A percentile compares a stretch with the other conserved stretches of the same genome.
Evolutionary conservation across 2,113 vertebrate genomes (phyloP).

Genomic region (Butastur rufipennis): DNA sequence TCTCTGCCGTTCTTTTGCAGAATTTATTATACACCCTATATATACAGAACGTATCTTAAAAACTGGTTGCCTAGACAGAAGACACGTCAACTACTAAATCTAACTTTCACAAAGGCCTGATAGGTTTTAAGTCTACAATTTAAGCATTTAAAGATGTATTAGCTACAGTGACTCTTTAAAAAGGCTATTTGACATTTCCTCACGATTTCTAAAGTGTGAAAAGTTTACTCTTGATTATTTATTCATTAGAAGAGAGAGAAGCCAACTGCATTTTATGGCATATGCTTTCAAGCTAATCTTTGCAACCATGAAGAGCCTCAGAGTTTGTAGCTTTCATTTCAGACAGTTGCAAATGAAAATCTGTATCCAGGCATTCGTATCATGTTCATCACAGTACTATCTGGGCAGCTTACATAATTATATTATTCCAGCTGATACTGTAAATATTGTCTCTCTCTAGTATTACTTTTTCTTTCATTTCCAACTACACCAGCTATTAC

Average conservation of each 20-base stretch:
- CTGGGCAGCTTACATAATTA: slow-evolving; percentile 9
- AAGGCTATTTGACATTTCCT: not conserved
- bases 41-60: not conserved
- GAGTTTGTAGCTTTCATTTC: not conserved
- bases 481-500: not conserved
- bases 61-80: not conserved
- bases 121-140: not conserved
- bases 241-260: not conserved
- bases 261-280: not conserved
- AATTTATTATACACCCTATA: not conserved
- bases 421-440: not conserved
- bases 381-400: not conserved
- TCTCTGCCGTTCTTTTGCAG: not conserved
- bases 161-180: not conserved
- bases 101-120: not conserved
- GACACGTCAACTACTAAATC: not conserved
- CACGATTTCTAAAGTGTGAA: not conserved
- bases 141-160: not conserved
- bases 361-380: not conserved
- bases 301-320: not conserved
- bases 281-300: not conserved
- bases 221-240: not conserved
- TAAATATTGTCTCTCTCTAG: not conserved
- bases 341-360: not conserved
- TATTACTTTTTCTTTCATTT: not conserved